Evolutionary conservation across 2,888 invertebrate species (phyloP), one percentile per base, ranked within the genome.

Genomic region (Kuschelorhynchus macadamiae): DNA sequence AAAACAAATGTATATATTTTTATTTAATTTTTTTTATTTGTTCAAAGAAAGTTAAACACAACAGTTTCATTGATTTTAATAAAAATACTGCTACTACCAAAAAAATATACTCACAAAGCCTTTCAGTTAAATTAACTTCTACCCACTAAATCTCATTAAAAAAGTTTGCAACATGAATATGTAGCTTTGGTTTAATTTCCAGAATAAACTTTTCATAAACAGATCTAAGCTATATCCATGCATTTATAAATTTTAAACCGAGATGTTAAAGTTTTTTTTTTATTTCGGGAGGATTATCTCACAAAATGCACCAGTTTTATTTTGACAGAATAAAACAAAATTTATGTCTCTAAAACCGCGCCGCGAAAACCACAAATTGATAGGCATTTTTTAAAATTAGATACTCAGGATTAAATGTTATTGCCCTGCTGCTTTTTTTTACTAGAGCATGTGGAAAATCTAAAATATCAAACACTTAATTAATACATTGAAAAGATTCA

Each of bases 281-380:
- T 59, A 59, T 59, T 66, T 66, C 16, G 39, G 46, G 59, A 9
- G 53, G 52, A 53, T 59, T 60, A 66, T 66, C 59, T 65, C 62
- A 62, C 62, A 42, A 52, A 44, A 46, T 32, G 42, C 46, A 46
- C 62, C 36, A 44, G 53, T 36, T 55, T 53, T 44, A 53, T 53
- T 44, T 46, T 55, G 57, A 47, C 46, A 33, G 16, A 4, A 57
- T 46, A 57, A 47, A 41, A 55, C 25, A 55, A 42, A 55, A 55
- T 55, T 55, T 55, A 55, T 55, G 42, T 42, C 25, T 14, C 16
- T 17, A 55, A 42, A 21, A 25, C 25, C 39, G 30, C 0, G 30
- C 52, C 12, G 4, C 53, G 42, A 17, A n/a, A 44, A 18, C 30
- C 46, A 44, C 56, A 57, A 57, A 57, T 56, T 46, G 57, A 30